phyloP scores from a whole-genome alignment of 1,140 invertebrate species.

The Homalodisca vitripennis region DNA sequence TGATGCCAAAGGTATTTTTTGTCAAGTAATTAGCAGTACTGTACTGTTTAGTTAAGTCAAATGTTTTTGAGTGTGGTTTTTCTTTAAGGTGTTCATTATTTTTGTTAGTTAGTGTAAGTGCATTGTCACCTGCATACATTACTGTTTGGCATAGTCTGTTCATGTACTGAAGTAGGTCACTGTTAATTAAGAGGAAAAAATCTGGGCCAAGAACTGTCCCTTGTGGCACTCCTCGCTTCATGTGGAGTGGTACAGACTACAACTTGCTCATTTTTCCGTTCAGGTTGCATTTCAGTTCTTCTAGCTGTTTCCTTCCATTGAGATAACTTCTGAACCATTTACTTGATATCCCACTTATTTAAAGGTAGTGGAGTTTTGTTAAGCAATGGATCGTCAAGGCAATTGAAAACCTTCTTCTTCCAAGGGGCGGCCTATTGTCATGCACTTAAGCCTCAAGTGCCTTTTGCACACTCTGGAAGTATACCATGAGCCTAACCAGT shows the following conservation, averaged over 20 bases:
- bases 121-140: neutral
- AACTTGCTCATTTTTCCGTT: neutral
- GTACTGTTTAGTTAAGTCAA: neutral
- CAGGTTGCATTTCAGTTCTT: slow-evolving; percentile 35
- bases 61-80: neutral
- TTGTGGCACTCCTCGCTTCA: neutral
- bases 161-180: neutral
- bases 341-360: too few relatives aligned
- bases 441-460: too few relatives aligned
- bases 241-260: slow-evolving; percentile 14
- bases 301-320: too few relatives aligned
- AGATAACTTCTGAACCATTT: slow-evolving; percentile 33
- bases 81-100: neutral
- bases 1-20: neutral
- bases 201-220: neutral
- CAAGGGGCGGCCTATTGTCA: too few relatives aligned
- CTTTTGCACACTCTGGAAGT: too few relatives aligned
- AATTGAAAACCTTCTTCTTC: too few relatives aligned
- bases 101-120: neutral
- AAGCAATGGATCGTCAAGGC: too few relatives aligned
- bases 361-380: too few relatives aligned
- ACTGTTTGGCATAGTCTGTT: neutral
- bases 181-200: neutral
- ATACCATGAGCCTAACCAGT: too few relatives aligned
- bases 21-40: neutral